Evolutionary conservation across 2,888 invertebrate species (phyloP).

Genomic region (Nymphalis c-album): DNA sequence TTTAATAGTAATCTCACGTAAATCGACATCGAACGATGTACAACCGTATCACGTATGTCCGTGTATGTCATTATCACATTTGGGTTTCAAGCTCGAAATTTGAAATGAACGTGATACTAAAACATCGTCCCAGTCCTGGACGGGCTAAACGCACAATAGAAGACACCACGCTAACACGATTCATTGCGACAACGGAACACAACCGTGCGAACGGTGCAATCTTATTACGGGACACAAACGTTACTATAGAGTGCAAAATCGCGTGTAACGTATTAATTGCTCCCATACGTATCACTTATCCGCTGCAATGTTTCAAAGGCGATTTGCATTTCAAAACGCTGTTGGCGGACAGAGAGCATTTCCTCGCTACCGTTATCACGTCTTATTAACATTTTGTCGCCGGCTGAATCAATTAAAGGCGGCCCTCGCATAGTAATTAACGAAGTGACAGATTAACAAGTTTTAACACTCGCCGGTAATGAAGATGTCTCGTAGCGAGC

Average conservation of each 20-base stretch:
- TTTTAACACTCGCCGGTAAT: slow-evolving; percentile 78
- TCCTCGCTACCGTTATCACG: slow-evolving; percentile 56
- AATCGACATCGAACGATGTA: background rate
- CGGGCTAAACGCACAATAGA: background rate
- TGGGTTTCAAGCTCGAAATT: too few species aligned
- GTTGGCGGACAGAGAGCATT: slow-evolving; percentile 42
- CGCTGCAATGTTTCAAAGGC: slow-evolving; percentile 59
- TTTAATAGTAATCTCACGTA: background rate
- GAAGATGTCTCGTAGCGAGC: slow-evolving; percentile 69
- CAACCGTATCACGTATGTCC: too few species aligned
- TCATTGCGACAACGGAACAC: background rate
- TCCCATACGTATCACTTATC: slow-evolving; percentile 57
- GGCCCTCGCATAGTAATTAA: slow-evolving; percentile 75
- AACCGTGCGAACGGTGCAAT: background rate
- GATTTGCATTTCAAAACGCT: slow-evolving; percentile 63
- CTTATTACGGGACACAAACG: background rate
- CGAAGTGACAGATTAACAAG: slow-evolving; percentile 76
- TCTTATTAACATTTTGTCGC: slow-evolving; percentile 79
- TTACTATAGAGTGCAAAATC: slow-evolving; percentile 48
- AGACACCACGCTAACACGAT: background rate
- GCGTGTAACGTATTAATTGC: slow-evolving; percentile 69
- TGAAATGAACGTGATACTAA: background rate
- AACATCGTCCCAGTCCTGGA: background rate
- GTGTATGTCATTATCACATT: too few species aligned
- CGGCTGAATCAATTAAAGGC: slow-evolving; percentile 73